These are phyloP conservation scores for Tetrax tetrax DNA, from an alignment of 2,113 vertebrate genomes.

Conservation along the genomic window DNA sequence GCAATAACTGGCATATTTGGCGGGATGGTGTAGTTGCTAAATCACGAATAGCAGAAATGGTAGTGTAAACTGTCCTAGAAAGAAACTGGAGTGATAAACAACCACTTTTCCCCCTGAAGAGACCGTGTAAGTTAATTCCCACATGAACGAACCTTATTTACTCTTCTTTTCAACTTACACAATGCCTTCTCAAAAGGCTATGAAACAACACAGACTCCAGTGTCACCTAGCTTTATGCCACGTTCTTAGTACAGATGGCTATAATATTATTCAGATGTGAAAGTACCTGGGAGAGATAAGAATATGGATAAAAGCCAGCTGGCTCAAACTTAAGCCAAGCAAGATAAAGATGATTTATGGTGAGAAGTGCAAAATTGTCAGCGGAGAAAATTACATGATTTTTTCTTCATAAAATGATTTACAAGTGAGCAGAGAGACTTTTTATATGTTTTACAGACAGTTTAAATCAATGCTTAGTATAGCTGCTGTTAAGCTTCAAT, in stretches of 20 bases:
- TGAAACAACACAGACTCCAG: background rate
- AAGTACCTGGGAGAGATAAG: background rate
- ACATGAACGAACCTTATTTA: background rate
- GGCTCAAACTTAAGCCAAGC: background rate
- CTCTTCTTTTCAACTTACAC: background rate
- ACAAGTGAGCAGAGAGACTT: background rate
- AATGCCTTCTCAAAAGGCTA: background rate
- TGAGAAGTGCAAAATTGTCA: background rate
- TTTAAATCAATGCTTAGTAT: background rate
- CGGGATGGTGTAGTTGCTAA: background rate
- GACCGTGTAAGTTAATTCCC: background rate
- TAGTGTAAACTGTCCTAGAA: background rate
- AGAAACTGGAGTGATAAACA: background rate
- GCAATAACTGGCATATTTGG: background rate
- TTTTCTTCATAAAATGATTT: background rate
- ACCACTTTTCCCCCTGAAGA: background rate
- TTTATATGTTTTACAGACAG: background rate
- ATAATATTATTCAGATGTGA: background rate
- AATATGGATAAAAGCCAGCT: background rate
- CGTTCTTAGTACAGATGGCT: background rate
- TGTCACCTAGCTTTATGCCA: background rate
- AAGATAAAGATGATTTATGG: background rate
- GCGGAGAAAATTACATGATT: background rate
- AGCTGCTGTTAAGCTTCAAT: background rate
- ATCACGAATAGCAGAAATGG: background rate